These are phyloP conservation scores for Ladona fulva DNA, from an alignment of 1,140 invertebrate genomes.

Conservation along the genomic window DNA sequence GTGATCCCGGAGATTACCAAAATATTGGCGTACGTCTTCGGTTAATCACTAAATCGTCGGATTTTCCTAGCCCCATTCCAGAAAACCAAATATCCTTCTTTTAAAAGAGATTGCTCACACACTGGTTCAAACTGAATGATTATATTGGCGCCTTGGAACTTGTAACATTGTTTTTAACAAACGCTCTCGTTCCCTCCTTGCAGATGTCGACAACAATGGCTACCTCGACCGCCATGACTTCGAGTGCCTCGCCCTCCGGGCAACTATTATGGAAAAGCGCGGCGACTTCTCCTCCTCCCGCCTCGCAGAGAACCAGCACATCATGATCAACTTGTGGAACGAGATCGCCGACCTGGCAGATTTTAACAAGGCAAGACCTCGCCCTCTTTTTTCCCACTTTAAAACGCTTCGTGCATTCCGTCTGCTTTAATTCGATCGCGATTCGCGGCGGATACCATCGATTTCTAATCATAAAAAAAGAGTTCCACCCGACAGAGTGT, in stretches of 20 bases:
- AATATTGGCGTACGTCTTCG: too few species aligned
- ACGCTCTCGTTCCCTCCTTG: slow-evolving; percentile 24
- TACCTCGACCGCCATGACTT: slow-evolving; percentile 71
- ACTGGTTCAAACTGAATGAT: too few species aligned
- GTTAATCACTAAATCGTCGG: too few species aligned
- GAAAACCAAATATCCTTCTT: too few species aligned
- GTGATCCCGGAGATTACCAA: too few species aligned
- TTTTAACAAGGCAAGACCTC: slow-evolving; percentile 71
- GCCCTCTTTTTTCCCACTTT: neutral
- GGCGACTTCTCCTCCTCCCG: slow-evolving; percentile 59
- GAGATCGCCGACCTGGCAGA: slow-evolving; percentile 73
- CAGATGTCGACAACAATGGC: slow-evolving; percentile 77
- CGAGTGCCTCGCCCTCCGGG: slow-evolving; percentile 65
- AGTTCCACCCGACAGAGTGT: too few species aligned
- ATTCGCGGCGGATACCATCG: too few species aligned
- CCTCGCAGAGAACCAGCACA: slow-evolving; percentile 65
- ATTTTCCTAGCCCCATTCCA: too few species aligned
- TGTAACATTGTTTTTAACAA: slow-evolving; percentile 19
- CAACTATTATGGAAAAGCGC: slow-evolving; percentile 69
- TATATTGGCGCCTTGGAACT: too few species aligned
- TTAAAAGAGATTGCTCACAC: too few species aligned
- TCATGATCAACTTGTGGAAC: slow-evolving; percentile 74
- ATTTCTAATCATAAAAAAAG: too few species aligned
- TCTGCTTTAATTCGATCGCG: neutral
- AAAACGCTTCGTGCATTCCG: neutral